Percentiles rank a stretch among this genome's conserved stretches.
phyloP scores from a whole-genome alignment of 2,113 vertebrate genomes.

The Eulemur rufifrons region DNA sequence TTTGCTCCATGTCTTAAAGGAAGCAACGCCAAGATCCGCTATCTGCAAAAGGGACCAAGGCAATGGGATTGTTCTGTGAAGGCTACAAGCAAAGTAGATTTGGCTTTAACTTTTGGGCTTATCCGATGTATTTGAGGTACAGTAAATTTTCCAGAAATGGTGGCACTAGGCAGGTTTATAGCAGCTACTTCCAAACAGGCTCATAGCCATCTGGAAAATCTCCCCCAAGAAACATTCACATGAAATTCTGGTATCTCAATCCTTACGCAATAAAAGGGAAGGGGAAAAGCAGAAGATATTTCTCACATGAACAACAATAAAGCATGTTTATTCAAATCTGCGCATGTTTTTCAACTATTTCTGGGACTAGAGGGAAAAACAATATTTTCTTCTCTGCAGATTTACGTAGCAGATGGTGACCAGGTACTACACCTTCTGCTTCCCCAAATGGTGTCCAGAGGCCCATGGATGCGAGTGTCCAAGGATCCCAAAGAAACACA shows the following conservation, averaged over 20 bases:
- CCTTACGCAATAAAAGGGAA: background rate
- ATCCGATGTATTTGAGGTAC: background rate
- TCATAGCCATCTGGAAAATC: background rate
- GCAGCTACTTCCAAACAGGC: background rate
- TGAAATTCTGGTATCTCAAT: background rate
- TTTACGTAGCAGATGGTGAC: background rate
- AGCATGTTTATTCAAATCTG: background rate
- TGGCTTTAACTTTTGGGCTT: background rate
- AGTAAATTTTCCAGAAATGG: background rate
- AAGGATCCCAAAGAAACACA: constrained; percentile 14
- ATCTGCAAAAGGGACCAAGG: constrained; percentile 85
- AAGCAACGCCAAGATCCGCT: constrained; percentile 94
- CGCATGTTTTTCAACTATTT: background rate
- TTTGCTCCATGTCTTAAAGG: constrained; percentile 93
- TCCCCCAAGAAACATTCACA: background rate
- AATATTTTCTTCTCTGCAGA: background rate
- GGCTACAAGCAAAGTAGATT: background rate
- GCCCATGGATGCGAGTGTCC: background rate
- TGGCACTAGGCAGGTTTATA: background rate
- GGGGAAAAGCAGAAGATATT: background rate
- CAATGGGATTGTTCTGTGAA: background rate
- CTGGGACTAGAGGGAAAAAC: background rate
- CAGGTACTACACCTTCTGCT: constrained; percentile 7
- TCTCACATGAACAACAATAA: background rate
- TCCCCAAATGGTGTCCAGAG: background rate